Percentiles rank a stretch among this genome's conserved stretches.
Evolutionary conservation across 2,113 vertebrate species (phyloP).

Genomic region (Phaethornis superciliosus): DNA sequence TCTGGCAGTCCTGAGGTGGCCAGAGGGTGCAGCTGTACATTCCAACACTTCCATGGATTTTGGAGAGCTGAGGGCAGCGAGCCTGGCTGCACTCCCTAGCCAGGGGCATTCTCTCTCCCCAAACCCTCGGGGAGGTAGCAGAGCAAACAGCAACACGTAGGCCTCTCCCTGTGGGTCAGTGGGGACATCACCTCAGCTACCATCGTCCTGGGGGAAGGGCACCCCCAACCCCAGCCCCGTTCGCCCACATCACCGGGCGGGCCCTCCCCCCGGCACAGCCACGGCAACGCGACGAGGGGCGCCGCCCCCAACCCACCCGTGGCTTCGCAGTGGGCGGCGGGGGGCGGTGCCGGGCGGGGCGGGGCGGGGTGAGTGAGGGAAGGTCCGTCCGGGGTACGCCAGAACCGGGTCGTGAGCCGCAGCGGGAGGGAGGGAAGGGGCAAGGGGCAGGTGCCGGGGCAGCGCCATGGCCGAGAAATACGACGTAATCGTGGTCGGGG

Average conservation of each 20-base stretch:
- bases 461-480: slow-evolving; percentile 84
- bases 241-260: not conserved
- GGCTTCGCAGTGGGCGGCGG: not conserved
- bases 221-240: too few species aligned
- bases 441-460: not conserved
- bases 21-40: not conserved
- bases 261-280: too few species aligned
- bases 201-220: too few species aligned
- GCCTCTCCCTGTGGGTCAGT: rapidly evolving
- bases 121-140: rapidly evolving
- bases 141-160: rapidly evolving
- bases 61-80: not conserved
- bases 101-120: rapidly evolving
- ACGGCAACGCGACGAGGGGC: not conserved
- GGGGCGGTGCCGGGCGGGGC: not conserved
- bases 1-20: rapidly evolving
- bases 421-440: not conserved
- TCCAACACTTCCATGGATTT: not conserved
- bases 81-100: rapidly evolving
- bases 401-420: not conserved
- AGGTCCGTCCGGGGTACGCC: not conserved
- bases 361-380: not conserved
- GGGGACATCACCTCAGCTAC: too few species aligned
- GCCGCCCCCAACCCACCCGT: not conserved
- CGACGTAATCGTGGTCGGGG: slow-evolving; percentile 91